These are phyloP conservation scores for Andrena bucephala DNA, from an alignment of 2,888 invertebrate species.

Conservation along the genomic window DNA sequence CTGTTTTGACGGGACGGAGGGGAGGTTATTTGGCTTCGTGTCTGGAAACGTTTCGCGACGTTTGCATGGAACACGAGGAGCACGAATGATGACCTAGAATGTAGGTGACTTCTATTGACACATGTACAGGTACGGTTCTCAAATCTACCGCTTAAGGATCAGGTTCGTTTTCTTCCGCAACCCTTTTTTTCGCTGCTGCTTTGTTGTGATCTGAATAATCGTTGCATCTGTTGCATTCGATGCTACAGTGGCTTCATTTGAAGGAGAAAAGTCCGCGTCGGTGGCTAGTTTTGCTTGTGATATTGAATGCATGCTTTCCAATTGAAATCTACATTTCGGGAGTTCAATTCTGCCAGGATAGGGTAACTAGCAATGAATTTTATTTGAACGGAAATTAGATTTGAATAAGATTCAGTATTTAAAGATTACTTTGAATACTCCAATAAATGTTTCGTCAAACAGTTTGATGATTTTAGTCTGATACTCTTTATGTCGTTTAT, in stretches of 20 bases:
- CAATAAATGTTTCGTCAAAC: background rate
- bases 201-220: too few relatives aligned
- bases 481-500: background rate
- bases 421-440: too few relatives aligned
- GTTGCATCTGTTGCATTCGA: constrained; percentile 16
- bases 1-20: constrained; percentile 28
- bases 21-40: constrained; percentile 18
- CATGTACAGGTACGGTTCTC: constrained; percentile 29
- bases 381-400: too few relatives aligned
- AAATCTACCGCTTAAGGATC: background rate
- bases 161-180: background rate
- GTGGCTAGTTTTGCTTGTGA: background rate
- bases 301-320: background rate
- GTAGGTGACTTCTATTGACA: constrained; percentile 19
- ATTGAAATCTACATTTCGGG: background rate
- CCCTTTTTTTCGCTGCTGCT: background rate
- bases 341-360: background rate
- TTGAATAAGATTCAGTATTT: too few relatives aligned
- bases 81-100: constrained; percentile 34
- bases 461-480: background rate
- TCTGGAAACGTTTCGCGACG: constrained; percentile 21
- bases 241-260: background rate
- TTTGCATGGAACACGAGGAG: background rate
- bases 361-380: background rate
- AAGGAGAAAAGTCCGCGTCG: background rate